Evolutionary conservation across 2,888 invertebrate species (phyloP), one percentile per base, ranked within the genome.

Genomic region (Phlogophora meticulosa): DNA sequence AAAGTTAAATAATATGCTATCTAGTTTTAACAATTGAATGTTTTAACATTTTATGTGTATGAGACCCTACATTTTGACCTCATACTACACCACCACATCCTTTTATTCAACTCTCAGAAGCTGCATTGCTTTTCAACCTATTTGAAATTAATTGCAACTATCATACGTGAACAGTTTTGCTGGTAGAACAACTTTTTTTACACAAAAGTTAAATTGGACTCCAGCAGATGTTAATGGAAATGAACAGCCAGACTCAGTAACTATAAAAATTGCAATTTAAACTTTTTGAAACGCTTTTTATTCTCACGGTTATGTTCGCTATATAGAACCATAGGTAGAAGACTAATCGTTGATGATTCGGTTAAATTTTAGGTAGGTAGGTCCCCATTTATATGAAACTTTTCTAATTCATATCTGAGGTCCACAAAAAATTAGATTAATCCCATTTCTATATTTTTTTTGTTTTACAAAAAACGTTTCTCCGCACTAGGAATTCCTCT

Each of bases 211-310:
- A 82, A 80, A 84, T 84, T 81, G 80, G 62, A 76, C 72, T 77
- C 60, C 64, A 72, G 81, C 75, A 78, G 69, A 82, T 66, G 72
- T 74, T 82, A 79, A 78, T 79, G 72, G 74, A 76, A 77, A 77
- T 69, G 77, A 69, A 80, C 62, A 76, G 71, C 76, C 75, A 46
- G 71, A 67, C 72, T 72, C 60, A 61, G 69, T 55, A 74, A 72
- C 74, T 83, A 80, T 53, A 83, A 69, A 83, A 82, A 83, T 78
- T 80, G 81, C 76, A 79, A 82, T 83, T 76, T 79, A 76, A 85
- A 81, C 65, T 82, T 77, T 59, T 45, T 38, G 36, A 65, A 77
- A 62, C 46, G 52, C 36, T 67, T 60, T 72, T 65, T 69, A 57
- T 72, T 69, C 73, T 56, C 24, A 56, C 42, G 43, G 24, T 58